Percentiles rank a stretch among this genome's conserved stretches.
Conservation (phyloP, 2,113 vertebrate species). For the Chloroceryle aenea region DNA sequence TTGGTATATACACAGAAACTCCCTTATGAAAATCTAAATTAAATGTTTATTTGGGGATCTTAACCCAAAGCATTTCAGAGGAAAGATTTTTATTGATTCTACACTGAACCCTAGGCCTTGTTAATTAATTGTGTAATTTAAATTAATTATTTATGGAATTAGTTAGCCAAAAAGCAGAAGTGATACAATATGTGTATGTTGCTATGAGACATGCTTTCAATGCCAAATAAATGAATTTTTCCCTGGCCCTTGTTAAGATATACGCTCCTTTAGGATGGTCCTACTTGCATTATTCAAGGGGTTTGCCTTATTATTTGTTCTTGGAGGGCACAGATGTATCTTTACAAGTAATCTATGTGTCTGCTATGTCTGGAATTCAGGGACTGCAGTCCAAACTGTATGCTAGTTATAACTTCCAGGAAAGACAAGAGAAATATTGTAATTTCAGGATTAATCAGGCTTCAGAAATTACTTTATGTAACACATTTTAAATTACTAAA, state of each 20-base stretch:
- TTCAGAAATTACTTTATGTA: not conserved
- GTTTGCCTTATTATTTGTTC: slow-evolving; percentile 53
- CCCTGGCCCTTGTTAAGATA: slow-evolving; percentile 9
- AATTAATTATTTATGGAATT: slow-evolving; percentile 65
- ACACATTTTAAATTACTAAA: not conserved
- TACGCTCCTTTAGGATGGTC: slow-evolving; percentile 8
- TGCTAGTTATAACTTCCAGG: not conserved
- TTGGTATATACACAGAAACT: not conserved
- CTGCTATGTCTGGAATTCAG: slow-evolving; percentile 19
- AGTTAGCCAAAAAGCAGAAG: slow-evolving; percentile 26
- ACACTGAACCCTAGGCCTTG: not conserved
- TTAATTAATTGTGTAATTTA: slow-evolving; percentile 53
- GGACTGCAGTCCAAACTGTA: not conserved
- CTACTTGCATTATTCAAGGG: slow-evolving; percentile 39
- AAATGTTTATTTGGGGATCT: slow-evolving; percentile 29
- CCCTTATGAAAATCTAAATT: slow-evolving; percentile 28
- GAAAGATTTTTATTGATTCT: slow-evolving; percentile 38
- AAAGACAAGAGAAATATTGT: not conserved
- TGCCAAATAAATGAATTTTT: slow-evolving; percentile 26
- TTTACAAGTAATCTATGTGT: slow-evolving; percentile 27
- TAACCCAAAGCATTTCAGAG: slow-evolving; percentile 26
- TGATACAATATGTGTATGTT: not conserved
- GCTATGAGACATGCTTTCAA: not conserved
- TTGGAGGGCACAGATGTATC: slow-evolving; percentile 22
- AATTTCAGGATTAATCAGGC: slow-evolving; percentile 25